phyloP scores from a whole-genome alignment of 2,797 vertebrate genomes.

The Lemur catta region DNA sequence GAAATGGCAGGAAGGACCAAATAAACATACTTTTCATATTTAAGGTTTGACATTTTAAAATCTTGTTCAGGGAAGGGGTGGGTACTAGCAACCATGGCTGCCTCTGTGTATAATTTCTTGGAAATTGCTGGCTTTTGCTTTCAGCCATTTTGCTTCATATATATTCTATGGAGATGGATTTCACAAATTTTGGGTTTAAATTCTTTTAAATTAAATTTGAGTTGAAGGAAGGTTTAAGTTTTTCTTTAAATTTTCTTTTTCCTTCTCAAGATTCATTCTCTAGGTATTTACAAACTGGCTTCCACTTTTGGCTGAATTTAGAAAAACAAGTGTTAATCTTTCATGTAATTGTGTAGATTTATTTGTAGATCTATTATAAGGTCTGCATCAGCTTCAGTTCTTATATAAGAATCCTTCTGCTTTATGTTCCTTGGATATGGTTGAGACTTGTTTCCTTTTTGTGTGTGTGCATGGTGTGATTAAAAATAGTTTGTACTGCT shows the following conservation, averaged over 20 bases:
- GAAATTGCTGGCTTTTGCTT: conserved; percentile 1
- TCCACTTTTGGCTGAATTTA: not conserved
- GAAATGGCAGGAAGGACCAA: not conserved
- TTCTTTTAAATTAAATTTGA: not conserved
- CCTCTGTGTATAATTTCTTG: not conserved
- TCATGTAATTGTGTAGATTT: not conserved
- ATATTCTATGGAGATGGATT: not conserved
- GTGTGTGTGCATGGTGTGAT: not conserved
- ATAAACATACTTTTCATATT: not conserved
- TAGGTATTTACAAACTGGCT: not conserved
- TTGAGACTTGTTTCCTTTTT: not conserved
- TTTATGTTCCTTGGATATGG: not conserved
- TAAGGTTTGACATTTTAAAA: not conserved
- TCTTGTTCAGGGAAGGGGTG: not conserved
- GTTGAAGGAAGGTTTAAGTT: not conserved
- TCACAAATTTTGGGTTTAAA: not conserved
- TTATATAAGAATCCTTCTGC: not conserved
- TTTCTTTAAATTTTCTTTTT: conserved; percentile 2
- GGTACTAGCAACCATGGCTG: not conserved
- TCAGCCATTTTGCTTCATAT: not conserved
- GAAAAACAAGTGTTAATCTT: not conserved
- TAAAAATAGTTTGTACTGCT: not conserved
- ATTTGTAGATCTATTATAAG: not conserved
- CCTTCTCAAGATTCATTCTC: not conserved
- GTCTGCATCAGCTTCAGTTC: not conserved